Conservation (phyloP, 2,797 vertebrate species). For the Spinibarbus caldwelli region DNA sequence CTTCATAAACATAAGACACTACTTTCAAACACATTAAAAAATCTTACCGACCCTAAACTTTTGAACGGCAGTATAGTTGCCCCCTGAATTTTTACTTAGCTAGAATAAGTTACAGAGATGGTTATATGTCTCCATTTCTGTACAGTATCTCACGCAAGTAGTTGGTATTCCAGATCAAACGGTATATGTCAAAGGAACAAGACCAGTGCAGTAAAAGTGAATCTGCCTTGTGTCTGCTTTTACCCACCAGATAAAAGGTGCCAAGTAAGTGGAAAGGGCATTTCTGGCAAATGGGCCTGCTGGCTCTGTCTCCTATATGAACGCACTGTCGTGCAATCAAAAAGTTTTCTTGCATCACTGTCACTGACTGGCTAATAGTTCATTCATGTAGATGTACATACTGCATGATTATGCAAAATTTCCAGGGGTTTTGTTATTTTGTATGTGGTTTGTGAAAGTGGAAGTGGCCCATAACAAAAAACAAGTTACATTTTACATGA, state of each 20-base stretch:
- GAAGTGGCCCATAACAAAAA: not conserved
- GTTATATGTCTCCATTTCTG: not conserved
- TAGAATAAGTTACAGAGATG: not conserved
- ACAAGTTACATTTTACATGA: not conserved
- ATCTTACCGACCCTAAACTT: too few relatives aligned
- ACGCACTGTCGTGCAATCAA: conserved; percentile 38
- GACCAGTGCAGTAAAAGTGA: not conserved
- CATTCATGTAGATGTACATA: conserved; percentile 46
- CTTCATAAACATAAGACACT: too few relatives aligned
- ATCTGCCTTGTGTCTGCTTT: not conserved
- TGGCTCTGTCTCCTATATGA: conserved; percentile 18
- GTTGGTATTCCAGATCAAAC: conserved; percentile 31
- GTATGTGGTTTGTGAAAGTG: not conserved
- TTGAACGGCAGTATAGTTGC: not conserved
- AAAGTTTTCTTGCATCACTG: conserved; percentile 35
- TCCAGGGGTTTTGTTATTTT: not conserved
- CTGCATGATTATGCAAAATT: conserved; percentile 41
- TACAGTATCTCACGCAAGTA: not conserved
- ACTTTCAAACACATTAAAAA: not conserved
- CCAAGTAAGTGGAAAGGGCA: conserved; percentile 33
- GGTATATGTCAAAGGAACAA: conserved; percentile 1
- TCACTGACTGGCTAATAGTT: conserved; percentile 23
- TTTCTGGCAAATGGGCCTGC: conserved; percentile 47
- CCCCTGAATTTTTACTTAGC: not conserved
- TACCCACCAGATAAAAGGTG: conserved; percentile 8